A percentile compares a stretch with the other conserved stretches of the same genome.
phyloP scores from a whole-genome alignment of 2,113 vertebrate genomes.

The Numida meleagris region DNA sequence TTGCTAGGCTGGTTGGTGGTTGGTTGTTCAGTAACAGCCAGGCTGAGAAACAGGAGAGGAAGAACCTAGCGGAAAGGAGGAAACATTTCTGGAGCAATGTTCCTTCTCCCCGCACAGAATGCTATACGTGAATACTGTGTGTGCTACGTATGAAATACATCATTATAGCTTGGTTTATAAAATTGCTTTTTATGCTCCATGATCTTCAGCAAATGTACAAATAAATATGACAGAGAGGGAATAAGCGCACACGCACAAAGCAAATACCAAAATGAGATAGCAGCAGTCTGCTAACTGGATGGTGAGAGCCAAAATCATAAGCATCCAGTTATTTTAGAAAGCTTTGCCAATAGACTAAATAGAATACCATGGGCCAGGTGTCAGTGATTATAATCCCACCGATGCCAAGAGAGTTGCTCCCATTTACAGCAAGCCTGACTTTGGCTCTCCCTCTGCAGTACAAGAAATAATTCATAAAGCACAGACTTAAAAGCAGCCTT shows the following conservation, averaged over 20 bases:
- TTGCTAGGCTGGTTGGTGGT: not conserved
- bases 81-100: not conserved
- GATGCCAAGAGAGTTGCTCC: constrained; percentile 41
- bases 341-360: constrained; percentile 41
- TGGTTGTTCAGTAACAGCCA: not conserved
- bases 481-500: not conserved
- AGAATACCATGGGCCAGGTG: constrained; percentile 42
- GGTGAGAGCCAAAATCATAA: constrained; percentile 31
- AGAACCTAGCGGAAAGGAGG: not conserved
- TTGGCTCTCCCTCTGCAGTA: not conserved
- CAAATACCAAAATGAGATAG: not conserved
- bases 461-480: not conserved
- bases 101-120: not conserved
- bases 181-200: constrained; percentile 23
- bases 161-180: not conserved
- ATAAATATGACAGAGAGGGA: not conserved
- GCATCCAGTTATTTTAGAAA: constrained; percentile 28
- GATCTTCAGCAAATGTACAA: not conserved
- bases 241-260: not conserved
- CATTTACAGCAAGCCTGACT: not conserved
- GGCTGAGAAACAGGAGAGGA: not conserved
- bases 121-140: not conserved
- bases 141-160: accelerated
- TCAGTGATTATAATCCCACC: constrained; percentile 31
- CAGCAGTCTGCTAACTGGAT: constrained; percentile 11